A percentile compares a stretch with the other conserved stretches of the same genome.
Evolutionary conservation across 2,888 invertebrate species (phyloP).

Genomic region (Latrodectus hesperus): DNA sequence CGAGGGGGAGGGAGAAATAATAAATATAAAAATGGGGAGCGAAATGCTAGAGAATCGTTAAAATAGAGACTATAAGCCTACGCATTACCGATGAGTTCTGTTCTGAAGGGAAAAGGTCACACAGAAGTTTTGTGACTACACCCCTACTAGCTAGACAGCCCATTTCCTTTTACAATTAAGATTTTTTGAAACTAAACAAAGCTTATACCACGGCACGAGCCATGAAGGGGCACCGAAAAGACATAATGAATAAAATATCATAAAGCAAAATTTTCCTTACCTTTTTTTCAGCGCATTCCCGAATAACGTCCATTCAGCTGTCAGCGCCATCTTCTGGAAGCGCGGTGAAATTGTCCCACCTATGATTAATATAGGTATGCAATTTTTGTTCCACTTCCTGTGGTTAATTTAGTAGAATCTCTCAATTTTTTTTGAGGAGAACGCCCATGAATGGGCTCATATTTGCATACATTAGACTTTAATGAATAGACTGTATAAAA

Average conservation of each 20-base stretch:
- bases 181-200: constrained; percentile 56
- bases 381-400: not conserved
- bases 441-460: constrained; percentile 57
- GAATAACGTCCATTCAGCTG: constrained; percentile 18
- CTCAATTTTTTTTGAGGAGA: not conserved
- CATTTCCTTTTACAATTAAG: constrained; percentile 64
- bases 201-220: constrained; percentile 52
- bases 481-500: constrained; percentile 12
- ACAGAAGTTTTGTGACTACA: constrained; percentile 68
- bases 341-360: constrained; percentile 35
- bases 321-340: constrained; percentile 53
- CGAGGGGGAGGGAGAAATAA: constrained; percentile 34
- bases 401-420: not conserved
- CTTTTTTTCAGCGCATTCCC: constrained; percentile 20
- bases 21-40: constrained; percentile 14
- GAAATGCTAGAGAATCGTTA: constrained; percentile 37
- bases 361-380: constrained; percentile 13
- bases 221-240: constrained; percentile 8
- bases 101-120: constrained; percentile 38
- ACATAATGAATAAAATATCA: constrained; percentile 36
- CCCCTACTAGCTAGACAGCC: constrained; percentile 59
- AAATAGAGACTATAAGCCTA: constrained; percentile 49
- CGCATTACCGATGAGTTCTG: constrained; percentile 56
- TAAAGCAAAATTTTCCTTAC: constrained; percentile 12
- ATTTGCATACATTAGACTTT: constrained; percentile 16